A percentile compares a stretch with the other conserved stretches of the same genome.
Evolutionary conservation across 1,140 invertebrate genomes (phyloP).

Genomic region (Lineus longissimus): DNA sequence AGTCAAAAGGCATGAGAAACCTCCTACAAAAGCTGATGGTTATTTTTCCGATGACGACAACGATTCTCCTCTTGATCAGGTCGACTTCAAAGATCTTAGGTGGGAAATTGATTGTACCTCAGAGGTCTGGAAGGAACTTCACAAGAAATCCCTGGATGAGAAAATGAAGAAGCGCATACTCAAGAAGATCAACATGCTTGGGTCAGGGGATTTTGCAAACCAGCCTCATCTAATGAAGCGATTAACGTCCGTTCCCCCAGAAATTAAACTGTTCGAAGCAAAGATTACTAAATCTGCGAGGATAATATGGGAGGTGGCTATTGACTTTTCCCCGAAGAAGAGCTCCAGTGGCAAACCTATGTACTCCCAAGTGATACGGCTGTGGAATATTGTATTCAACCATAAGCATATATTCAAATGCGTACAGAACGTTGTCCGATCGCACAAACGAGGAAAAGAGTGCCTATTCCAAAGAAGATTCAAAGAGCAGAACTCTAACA

Average conservation of each 20-base stretch:
- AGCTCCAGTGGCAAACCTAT: slow-evolving; percentile 10
- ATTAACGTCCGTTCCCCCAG: slow-evolving; percentile 25
- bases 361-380: slow-evolving; percentile 44
- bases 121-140: slow-evolving; percentile 36
- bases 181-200: slow-evolving; percentile 32
- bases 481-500: slow-evolving; percentile 21
- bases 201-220: slow-evolving; percentile 33
- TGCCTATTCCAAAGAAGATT: slow-evolving; percentile 40
- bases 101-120: slow-evolving; percentile 50
- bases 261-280: slow-evolving; percentile 38
- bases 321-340: slow-evolving; percentile 40
- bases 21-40: too few species aligned
- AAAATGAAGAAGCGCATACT: slow-evolving; percentile 33
- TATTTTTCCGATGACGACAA: too few species aligned
- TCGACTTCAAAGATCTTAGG: slow-evolving; percentile 16
- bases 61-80: background rate
- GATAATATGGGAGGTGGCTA: slow-evolving; percentile 43
- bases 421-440: slow-evolving; percentile 34
- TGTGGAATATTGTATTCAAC: slow-evolving; percentile 44
- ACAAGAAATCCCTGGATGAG: slow-evolving; percentile 27
- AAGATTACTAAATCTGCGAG: slow-evolving; percentile 32
- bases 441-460: slow-evolving; percentile 33
- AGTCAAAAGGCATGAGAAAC: too few species aligned
- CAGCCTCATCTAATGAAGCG: slow-evolving; percentile 23
- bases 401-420: slow-evolving; percentile 27